A percentile compares a stretch with the other conserved stretches of the same genome.
phyloP scores from a whole-genome alignment of 2,113 vertebrate genomes.

The Sula dactylatra region DNA sequence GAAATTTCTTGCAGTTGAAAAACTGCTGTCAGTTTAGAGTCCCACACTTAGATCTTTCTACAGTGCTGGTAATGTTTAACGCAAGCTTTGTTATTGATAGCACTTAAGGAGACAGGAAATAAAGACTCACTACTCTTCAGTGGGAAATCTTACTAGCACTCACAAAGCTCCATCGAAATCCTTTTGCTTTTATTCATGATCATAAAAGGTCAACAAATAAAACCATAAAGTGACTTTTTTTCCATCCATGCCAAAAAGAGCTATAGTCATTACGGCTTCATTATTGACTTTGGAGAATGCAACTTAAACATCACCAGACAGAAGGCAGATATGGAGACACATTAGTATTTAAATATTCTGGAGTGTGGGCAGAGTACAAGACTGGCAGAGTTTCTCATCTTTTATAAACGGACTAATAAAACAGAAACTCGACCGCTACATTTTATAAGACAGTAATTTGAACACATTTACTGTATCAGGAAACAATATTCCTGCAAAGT shows the following conservation, averaged over 20 bases:
- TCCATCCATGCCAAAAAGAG: neutral
- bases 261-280: neutral
- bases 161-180: neutral
- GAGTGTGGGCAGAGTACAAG: neutral
- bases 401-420: neutral
- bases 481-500: neutral
- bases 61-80: neutral
- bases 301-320: neutral
- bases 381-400: neutral
- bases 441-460: neutral
- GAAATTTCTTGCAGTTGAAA: neutral
- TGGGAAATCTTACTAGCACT: neutral
- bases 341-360: neutral
- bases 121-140: neutral
- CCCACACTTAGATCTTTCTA: neutral
- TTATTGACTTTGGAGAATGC: neutral
- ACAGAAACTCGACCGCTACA: neutral
- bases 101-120: neutral
- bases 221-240: neutral
- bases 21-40: neutral
- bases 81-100: neutral
- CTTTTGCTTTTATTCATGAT: neutral
- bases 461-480: neutral
- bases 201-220: neutral
- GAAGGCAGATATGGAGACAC: neutral